These are phyloP conservation scores for Danionella dracula DNA, from an alignment of 2,797 vertebrate species.

Conservation along the genomic window DNA sequence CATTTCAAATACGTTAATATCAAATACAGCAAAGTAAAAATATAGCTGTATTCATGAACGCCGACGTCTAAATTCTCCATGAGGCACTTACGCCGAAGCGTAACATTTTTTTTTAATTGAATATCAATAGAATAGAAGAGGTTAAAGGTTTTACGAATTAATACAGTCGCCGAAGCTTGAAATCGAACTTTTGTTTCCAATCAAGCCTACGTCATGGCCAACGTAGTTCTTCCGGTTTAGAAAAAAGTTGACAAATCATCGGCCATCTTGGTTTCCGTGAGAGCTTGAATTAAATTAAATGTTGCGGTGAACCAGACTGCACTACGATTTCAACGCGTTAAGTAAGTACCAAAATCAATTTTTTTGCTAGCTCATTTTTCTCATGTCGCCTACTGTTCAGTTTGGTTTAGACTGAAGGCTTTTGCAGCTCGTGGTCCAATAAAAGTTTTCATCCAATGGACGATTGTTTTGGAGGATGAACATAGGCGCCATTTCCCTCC, in stretches of 20 bases:
- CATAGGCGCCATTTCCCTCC: slow-evolving; percentile 82
- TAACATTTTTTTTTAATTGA: too few relatives aligned
- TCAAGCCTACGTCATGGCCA: slow-evolving; percentile 38
- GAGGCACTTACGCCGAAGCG: too few relatives aligned
- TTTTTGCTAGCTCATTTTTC: neutral
- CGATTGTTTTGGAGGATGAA: slow-evolving; percentile 82
- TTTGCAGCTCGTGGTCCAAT: slow-evolving; percentile 60
- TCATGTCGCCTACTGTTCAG: slow-evolving; percentile 1
- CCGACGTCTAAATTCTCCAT: too few relatives aligned
- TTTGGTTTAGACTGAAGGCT: slow-evolving; percentile 43
- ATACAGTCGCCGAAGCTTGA: too few relatives aligned
- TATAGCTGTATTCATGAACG: too few relatives aligned
- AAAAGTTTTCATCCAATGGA: slow-evolving; percentile 76
- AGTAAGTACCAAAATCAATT: slow-evolving; percentile 63
- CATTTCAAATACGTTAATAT: too few relatives aligned
- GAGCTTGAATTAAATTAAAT: slow-evolving; percentile 75
- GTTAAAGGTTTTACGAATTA: too few relatives aligned
- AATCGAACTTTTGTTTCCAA: too few relatives aligned
- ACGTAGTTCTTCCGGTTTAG: slow-evolving; percentile 61
- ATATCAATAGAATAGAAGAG: too few relatives aligned
- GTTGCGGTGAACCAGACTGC: slow-evolving; percentile 71
- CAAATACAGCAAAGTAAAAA: too few relatives aligned
- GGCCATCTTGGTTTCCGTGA: slow-evolving; percentile 85
- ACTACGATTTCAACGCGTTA: slow-evolving; percentile 63
- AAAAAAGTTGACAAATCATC: slow-evolving; percentile 54